Conservation (phyloP, 2,797 vertebrate genomes). For the Eulemur coronatus region DNA sequence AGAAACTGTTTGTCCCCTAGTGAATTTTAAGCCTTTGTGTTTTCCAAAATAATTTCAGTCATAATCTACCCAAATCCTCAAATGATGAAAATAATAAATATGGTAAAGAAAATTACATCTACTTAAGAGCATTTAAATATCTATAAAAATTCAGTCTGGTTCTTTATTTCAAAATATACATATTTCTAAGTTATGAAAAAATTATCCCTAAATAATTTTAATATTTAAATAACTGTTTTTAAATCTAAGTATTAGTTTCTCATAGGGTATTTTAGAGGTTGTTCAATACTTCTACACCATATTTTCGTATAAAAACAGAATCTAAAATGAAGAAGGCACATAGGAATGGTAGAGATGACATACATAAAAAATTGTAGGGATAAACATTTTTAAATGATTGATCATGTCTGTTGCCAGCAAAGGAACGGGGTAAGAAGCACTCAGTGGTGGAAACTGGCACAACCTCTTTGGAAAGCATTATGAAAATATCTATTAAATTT, state of each 20-base stretch:
- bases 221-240: background rate
- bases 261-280: background rate
- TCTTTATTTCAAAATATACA: background rate
- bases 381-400: background rate
- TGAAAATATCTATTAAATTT: background rate
- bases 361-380: background rate
- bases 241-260: background rate
- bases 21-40: background rate
- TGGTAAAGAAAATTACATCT: background rate
- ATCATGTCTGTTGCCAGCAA: background rate
- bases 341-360: background rate
- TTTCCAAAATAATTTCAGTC: constrained; percentile 4
- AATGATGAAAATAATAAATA: constrained; percentile 15
- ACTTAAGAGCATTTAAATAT: background rate
- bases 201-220: background rate
- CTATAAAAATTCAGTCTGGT: background rate
- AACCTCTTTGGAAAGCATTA: background rate
- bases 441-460: background rate
- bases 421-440: background rate
- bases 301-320: background rate
- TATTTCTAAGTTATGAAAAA: constrained; percentile 5
- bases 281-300: background rate
- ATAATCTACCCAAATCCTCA: background rate
- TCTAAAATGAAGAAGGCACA: background rate
- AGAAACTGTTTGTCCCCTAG: background rate